Evolutionary conservation across 2,113 vertebrate genomes (phyloP).

Genomic region (Xenus cinereus): DNA sequence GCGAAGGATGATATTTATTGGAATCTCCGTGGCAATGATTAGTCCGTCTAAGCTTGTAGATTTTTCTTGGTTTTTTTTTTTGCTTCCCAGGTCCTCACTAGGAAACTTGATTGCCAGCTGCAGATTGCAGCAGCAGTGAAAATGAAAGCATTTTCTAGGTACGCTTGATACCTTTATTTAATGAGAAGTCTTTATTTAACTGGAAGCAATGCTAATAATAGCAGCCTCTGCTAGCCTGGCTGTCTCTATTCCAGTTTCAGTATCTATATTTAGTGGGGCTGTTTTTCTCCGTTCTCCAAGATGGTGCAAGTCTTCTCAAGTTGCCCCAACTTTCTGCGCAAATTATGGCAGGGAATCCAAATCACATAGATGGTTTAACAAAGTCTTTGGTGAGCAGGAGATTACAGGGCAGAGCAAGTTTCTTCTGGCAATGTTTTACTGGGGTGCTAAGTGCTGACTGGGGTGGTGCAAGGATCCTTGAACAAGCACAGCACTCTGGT

Average conservation of each 20-base stretch:
- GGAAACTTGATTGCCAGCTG: neutral
- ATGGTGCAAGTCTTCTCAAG: neutral
- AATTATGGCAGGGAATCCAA: neutral
- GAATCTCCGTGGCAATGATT: neutral
- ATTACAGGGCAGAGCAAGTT: neutral
- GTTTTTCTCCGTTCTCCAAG: neutral
- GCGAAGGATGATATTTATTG: neutral
- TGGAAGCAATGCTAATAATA: neutral
- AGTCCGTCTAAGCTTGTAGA: neutral
- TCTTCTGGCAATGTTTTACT: neutral
- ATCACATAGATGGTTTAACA: neutral
- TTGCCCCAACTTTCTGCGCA: neutral
- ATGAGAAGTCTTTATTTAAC: conserved; percentile 6
- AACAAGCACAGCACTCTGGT: neutral
- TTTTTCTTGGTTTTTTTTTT: neutral
- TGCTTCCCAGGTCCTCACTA: neutral
- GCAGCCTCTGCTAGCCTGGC: neutral
- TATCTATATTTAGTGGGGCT: neutral
- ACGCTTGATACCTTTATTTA: neutral
- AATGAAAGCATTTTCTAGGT: conserved; percentile 3
- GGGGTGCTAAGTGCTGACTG: neutral
- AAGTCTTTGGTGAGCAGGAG: neutral
- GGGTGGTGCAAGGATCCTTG: neutral
- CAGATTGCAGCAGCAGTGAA: neutral
- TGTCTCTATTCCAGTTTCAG: neutral